Conservation (phyloP, 37 sponge, comb jelly and placozoan species). For the Spongilla lacustris region DNA sequence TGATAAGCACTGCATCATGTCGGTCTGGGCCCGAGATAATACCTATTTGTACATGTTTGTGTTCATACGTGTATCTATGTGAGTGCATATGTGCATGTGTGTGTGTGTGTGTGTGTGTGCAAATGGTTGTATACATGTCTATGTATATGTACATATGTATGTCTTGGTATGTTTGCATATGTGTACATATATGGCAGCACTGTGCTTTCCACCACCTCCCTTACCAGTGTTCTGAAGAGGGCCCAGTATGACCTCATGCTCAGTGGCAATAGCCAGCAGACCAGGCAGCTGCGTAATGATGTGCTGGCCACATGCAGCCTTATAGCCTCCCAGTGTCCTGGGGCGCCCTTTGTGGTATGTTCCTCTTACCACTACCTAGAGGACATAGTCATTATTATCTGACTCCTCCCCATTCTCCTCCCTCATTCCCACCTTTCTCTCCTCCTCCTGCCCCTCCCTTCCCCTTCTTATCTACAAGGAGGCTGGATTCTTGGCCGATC, state of each 20-base stretch:
- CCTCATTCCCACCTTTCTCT: not conserved
- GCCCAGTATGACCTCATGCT: conserved; percentile 57
- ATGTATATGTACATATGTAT: too few species aligned
- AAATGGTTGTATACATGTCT: too few species aligned
- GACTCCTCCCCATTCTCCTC: not conserved
- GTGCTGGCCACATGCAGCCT: conserved; percentile 55
- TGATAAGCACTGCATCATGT: too few species aligned
- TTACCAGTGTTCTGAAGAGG: conserved; percentile 40
- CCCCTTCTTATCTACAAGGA: conserved; percentile 61
- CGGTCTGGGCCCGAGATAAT: too few species aligned
- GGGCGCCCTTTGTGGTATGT: conserved; percentile 84
- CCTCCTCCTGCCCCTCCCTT: not conserved
- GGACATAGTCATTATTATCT: not conserved
- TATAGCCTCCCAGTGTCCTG: conserved; percentile 62
- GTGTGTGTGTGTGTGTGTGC: too few species aligned
- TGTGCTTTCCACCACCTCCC: not conserved
- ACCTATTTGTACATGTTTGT: too few species aligned
- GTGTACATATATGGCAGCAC: not conserved
- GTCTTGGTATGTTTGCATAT: not conserved
- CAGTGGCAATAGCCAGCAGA: conserved; percentile 31
- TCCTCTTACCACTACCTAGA: not conserved
- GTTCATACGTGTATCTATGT: too few species aligned
- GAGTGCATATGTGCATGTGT: too few species aligned
- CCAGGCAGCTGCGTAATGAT: conserved; percentile 77
- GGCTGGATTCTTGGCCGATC: conserved; percentile 62